phyloP scores from a whole-genome alignment of 2,113 vertebrate genomes.

The Rhodinocichla rosea region DNA sequence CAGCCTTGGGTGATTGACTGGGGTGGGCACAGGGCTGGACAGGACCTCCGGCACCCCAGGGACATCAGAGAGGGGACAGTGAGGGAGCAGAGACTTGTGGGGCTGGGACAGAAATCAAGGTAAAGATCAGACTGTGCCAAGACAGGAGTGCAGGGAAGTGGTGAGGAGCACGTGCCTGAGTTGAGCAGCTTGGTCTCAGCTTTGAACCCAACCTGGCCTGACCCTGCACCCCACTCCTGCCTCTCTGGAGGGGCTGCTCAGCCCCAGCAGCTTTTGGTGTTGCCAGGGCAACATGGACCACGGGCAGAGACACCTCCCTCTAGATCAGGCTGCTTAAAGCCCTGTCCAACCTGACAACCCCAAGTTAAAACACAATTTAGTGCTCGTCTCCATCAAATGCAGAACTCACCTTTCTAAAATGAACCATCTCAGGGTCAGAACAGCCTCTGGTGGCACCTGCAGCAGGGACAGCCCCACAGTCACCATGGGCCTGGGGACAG shows the following conservation, averaged over 20 bases:
- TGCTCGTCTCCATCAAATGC: not conserved
- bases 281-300: not conserved
- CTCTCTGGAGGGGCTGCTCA: not conserved
- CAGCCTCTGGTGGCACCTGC: not conserved
- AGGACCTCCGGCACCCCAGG: not conserved
- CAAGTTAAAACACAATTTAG: accelerated
- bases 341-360: not conserved
- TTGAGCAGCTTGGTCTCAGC: not conserved
- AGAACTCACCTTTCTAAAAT: not conserved
- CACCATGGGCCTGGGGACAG: accelerated
- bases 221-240: not conserved
- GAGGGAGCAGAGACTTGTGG: not conserved
- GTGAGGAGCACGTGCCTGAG: accelerated
- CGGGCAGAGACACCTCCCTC: not conserved
- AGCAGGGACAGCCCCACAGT: not conserved
- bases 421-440: no score
- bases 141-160: not conserved
- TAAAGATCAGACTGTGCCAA: accelerated
- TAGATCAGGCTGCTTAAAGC: not conserved
- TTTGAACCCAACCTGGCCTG: not conserved
- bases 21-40: not conserved
- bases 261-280: not conserved
- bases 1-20: not conserved
- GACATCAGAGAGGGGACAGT: not conserved
- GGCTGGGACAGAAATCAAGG: not conserved